phyloP scores from a whole-genome alignment of 35 echinoderm and acorn worm species.

The Ophioderma brevispina region DNA sequence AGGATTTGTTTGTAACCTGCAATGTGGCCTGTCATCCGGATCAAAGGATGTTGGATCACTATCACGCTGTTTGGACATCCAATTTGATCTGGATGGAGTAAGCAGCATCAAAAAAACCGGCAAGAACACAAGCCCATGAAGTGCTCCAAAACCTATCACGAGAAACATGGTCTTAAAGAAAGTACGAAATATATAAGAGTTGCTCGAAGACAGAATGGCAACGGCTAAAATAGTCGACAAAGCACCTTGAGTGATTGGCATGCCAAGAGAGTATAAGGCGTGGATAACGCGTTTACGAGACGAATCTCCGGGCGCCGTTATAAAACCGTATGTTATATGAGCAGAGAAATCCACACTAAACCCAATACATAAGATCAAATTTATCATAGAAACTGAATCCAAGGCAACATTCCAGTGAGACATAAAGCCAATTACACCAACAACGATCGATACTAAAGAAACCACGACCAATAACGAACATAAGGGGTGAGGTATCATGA shows the following conservation, averaged over 20 bases:
- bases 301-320: background rate
- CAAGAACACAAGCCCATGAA: background rate
- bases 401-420: background rate
- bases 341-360: too few relatives aligned
- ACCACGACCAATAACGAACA: background rate
- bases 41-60: too few relatives aligned
- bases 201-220: background rate
- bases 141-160: background rate
- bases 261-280: background rate
- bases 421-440: background rate
- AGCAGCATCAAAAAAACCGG: background rate
- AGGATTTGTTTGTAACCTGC: too few relatives aligned
- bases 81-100: too few relatives aligned
- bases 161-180: background rate
- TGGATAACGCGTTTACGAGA: background rate
- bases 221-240: background rate
- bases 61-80: too few relatives aligned
- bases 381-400: background rate
- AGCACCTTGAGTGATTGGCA: background rate
- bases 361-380: background rate
- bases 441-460: background rate
- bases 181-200: background rate
- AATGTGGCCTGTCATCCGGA: too few relatives aligned
- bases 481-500: background rate
- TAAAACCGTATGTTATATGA: background rate